phyloP scores from a whole-genome alignment of 2,113 vertebrate genomes.

The Rhinogobius similis region DNA sequence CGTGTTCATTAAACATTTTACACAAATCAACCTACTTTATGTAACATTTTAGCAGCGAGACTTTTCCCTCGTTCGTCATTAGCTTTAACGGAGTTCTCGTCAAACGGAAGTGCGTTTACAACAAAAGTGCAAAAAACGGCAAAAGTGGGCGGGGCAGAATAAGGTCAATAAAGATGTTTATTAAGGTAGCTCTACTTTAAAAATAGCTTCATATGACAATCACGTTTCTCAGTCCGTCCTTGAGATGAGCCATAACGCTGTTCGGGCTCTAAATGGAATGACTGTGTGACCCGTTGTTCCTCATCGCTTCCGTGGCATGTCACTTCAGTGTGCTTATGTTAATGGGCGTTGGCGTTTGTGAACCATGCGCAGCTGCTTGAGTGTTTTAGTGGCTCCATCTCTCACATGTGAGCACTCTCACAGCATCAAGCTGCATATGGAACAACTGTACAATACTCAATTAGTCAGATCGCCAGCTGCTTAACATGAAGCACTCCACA shows the following conservation, averaged over 20 bases:
- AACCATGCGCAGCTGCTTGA: not conserved
- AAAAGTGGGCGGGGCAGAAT: too few species aligned
- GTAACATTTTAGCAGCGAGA: too few species aligned
- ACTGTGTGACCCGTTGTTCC: not conserved
- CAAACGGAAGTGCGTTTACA: too few species aligned
- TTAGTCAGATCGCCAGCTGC: conserved; percentile 18
- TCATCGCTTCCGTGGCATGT: not conserved
- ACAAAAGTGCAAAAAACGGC: too few species aligned
- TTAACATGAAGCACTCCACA: conserved; percentile 13
- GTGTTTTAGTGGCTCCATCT: not conserved
- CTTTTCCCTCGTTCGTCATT: too few species aligned
- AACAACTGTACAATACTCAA: conserved; percentile 14
- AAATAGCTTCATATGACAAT: not conserved
- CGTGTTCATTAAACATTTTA: too few species aligned
- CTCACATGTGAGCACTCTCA: not conserved
- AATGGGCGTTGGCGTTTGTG: not conserved
- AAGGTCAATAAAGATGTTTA: too few species aligned
- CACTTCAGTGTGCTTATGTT: not conserved
- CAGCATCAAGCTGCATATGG: conserved; percentile 2
- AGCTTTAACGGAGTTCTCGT: too few species aligned
- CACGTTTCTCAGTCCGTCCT: not conserved
- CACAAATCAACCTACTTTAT: too few species aligned
- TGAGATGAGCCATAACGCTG: not conserved
- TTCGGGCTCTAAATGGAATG: not conserved
- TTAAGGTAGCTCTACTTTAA: too few species aligned